Base-by-base conservation (phyloP, 2,888 invertebrate genomes). In the Lydus trimaculatus region DNA sequence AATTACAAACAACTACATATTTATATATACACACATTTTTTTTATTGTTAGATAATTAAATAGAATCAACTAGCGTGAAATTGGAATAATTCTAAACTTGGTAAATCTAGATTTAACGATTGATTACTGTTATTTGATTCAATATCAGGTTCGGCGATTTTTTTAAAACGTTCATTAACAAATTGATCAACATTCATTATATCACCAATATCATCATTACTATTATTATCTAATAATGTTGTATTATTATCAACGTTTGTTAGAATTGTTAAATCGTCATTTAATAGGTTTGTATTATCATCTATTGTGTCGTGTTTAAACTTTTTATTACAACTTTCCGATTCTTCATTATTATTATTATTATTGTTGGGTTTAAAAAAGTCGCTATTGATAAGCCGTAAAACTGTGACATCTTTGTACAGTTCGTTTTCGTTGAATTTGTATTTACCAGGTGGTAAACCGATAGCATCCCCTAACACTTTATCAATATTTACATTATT, bases 121-220 rank as follows among this genome's bases (percentile, higher is more conserved):
- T 72, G 69, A 65, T 76, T 75, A 60, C 72, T 76, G 7, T 43
- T 43, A 20, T 52, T 58, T 56, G 81, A 72, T 61, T 82, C 83
- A 23, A 81, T 70, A 63, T 84, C 84, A 3, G 83, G 79, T 67
- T 83, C 85, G 0, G 84, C 84, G 64, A 85, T 79, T 68, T 81
- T 84, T 66, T 84, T 83, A 75, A 85, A 84, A 59, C 85, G 76
- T 73, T 85, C 85, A 72, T 84, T 85, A 4, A 85, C 85, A 75
- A 85, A 84, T 68, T 85, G 85, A 79, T 85, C 85, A 0, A 85
- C 85, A 73, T 85, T 85, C 83, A 85, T 84, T 31, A 84, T 81
- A 77, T 85, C 85, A 73, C 84, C 84, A 0, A 84, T 84, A 74
- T 81, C 82, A 17, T 81, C 81, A 28, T 83, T 84, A 74, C 81